phyloP scores from a whole-genome alignment of 2,888 invertebrate species.

The Metallyticus violacea region DNA sequence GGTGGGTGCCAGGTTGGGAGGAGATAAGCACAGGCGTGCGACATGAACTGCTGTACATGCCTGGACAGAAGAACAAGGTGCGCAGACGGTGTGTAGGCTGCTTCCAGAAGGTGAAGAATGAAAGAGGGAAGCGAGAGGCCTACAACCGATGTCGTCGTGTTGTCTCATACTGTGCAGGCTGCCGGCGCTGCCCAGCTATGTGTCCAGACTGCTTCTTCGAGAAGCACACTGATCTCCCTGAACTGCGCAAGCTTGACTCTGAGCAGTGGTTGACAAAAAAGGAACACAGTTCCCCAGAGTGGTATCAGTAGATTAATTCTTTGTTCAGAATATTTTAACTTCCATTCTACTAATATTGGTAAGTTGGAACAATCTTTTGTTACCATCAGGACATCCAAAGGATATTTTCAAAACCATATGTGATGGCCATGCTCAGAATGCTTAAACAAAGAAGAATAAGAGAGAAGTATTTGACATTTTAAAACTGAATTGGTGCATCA shows the following conservation, averaged over 20 bases:
- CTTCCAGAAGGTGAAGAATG: not conserved
- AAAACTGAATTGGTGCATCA: not conserved
- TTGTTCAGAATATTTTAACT: not conserved
- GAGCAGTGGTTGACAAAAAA: not conserved
- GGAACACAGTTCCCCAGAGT: not conserved
- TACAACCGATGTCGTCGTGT: not conserved
- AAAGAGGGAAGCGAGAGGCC: not conserved
- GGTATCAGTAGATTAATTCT: not conserved
- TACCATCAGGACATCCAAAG: not conserved
- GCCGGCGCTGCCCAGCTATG: not conserved
- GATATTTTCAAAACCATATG: not conserved
- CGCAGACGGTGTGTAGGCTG: constrained; percentile 1
- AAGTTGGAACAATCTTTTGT: not conserved
- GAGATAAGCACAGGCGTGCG: not conserved
- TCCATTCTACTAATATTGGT: not conserved
- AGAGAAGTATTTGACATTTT: not conserved
- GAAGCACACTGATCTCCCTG: not conserved
- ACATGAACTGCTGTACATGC: not conserved
- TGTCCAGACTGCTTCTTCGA: not conserved
- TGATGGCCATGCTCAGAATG: not conserved
- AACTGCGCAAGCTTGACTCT: not conserved
- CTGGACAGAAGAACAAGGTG: not conserved
- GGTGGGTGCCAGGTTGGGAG: not conserved
- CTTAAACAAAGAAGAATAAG: not conserved
- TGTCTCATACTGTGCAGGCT: not conserved